These are phyloP conservation scores for Plebejus anna DNA, from an alignment of 2,888 invertebrate species.

Conservation along the genomic window DNA sequence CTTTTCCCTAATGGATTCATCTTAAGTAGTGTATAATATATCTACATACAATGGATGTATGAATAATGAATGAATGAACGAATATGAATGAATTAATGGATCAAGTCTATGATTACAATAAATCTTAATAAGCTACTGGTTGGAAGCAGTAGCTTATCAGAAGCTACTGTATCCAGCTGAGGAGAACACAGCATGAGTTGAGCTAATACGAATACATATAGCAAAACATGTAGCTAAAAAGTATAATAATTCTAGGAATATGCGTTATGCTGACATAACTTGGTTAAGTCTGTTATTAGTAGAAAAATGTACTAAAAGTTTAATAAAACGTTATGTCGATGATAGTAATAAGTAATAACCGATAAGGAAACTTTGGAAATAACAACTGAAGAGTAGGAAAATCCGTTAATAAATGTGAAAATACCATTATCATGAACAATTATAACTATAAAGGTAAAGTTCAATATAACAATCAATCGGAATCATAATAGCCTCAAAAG, in stretches of 20 bases:
- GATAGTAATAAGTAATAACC: neutral
- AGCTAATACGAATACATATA: neutral
- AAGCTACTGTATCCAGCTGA: neutral
- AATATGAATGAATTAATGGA: conserved; percentile 9
- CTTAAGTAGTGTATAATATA: conserved; percentile 3
- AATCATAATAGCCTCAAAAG: conserved; percentile 29
- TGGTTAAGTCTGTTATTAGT: too few species aligned
- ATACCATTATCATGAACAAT: neutral
- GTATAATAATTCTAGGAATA: too few species aligned
- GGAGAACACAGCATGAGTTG: neutral
- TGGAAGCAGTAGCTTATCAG: neutral
- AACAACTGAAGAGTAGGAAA: neutral
- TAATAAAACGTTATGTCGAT: neutral
- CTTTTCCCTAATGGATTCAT: neutral
- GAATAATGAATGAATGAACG: conserved; percentile 11
- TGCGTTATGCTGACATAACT: too few species aligned
- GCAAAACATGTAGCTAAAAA: neutral
- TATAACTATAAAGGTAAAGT: conserved; percentile 45
- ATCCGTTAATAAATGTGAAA: neutral
- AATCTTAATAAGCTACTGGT: conserved; percentile 17
- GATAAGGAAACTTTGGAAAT: neutral
- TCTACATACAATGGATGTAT: conserved; percentile 6
- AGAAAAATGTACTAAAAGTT: too few species aligned
- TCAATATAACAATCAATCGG: conserved; percentile 34
- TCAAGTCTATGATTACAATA: conserved; percentile 17